Conservation (phyloP, 1,140 invertebrate genomes). For the Halyomorpha halys region DNA sequence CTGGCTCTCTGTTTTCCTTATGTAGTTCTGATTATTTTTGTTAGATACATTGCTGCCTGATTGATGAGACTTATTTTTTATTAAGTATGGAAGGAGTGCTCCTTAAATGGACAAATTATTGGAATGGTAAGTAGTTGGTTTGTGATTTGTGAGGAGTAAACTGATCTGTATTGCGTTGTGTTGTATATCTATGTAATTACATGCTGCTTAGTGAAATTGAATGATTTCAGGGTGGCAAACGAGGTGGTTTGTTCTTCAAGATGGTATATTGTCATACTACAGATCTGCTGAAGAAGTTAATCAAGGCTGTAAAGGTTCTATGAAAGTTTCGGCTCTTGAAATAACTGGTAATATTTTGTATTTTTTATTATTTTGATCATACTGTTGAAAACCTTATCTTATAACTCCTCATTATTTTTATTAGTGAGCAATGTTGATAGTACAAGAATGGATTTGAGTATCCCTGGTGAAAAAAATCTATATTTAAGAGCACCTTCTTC, state of each 20-base stretch:
- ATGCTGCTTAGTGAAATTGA: neutral
- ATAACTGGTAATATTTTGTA: conserved; percentile 50
- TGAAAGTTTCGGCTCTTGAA: conserved; percentile 72
- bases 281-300: conserved; percentile 71
- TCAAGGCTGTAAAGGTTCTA: conserved; percentile 73
- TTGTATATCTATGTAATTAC: neutral
- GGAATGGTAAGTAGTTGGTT: conserved; percentile 49
- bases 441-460: conserved; percentile 62
- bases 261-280: conserved; percentile 71
- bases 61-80: neutral
- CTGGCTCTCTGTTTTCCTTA: neutral
- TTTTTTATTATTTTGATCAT: neutral
- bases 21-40: neutral
- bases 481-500: conserved; percentile 63
- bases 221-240: conserved; percentile 63
- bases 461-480: conserved; percentile 65
- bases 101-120: conserved; percentile 77
- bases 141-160: conserved; percentile 12
- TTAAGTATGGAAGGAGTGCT: conserved; percentile 57
- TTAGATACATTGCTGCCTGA: neutral
- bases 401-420: no score
- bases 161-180: conserved; percentile 6
- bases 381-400: neutral
- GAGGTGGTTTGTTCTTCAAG: conserved; percentile 71
- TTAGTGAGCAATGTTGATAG: conserved; percentile 60